A percentile compares a stretch with the other conserved stretches of the same genome.
Conservation (phyloP, 2,113 vertebrate species). For the Nicator chloris region DNA sequence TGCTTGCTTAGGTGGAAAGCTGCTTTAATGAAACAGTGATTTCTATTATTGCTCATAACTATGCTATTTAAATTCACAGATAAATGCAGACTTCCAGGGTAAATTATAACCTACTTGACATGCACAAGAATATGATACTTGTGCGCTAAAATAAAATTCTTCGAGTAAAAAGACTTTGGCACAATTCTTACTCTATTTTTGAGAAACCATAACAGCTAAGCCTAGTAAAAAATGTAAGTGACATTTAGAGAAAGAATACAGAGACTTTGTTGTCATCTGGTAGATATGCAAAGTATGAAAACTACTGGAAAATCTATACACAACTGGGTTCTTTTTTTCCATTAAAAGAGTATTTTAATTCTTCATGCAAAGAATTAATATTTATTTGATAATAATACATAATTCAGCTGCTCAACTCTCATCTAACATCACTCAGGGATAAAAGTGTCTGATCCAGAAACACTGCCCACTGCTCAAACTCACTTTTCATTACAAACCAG, state of each 20-base stretch:
- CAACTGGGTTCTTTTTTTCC: not conserved
- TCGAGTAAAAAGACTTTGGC: conserved; percentile 57
- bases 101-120: not conserved
- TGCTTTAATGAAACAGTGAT: not conserved
- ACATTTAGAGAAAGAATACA: conserved; percentile 16
- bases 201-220: conserved; percentile 73
- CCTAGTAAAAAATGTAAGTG: conserved; percentile 76
- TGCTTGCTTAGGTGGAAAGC: not conserved
- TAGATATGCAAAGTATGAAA: not conserved
- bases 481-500: not conserved
- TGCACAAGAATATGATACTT: conserved; percentile 16
- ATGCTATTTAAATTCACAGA: not conserved
- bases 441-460: not conserved
- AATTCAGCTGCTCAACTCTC: not conserved
- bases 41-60: not conserved
- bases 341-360: not conserved
- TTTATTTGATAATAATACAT: conserved; percentile 40
- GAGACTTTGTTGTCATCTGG: not conserved
- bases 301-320: not conserved
- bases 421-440: not conserved
- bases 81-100: not conserved
- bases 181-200: conserved; percentile 76
- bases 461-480: not conserved
- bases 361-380: conserved; percentile 11
- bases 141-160: conserved; percentile 75